Percentiles rank a stretch among this genome's conserved stretches.
These are phyloP conservation scores for Anser cygnoides DNA, from an alignment of 2,113 vertebrate species.

Conservation along the genomic window DNA sequence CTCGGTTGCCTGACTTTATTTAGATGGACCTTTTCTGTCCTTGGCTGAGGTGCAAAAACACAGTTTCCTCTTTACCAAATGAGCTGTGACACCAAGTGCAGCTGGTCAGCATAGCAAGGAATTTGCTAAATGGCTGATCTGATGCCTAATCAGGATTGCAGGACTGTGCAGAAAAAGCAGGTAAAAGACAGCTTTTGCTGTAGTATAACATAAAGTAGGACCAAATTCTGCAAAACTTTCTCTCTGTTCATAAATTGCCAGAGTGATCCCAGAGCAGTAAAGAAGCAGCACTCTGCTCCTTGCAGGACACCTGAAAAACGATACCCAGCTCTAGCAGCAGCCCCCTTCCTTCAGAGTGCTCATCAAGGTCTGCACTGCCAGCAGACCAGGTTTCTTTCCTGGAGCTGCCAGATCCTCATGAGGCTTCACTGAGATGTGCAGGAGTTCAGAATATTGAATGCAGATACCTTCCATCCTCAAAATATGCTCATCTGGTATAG, in stretches of 20 bases:
- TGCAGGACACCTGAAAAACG: neutral
- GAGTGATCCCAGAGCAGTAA: neutral
- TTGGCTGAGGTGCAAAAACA: neutral
- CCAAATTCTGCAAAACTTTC: neutral
- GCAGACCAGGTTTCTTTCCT: neutral
- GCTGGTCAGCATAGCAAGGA: neutral
- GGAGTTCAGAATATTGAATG: neutral
- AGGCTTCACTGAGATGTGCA: neutral
- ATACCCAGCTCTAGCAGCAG: neutral
- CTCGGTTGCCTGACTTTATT: neutral
- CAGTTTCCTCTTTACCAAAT: neutral
- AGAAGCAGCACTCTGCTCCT: neutral
- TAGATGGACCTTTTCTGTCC: neutral
- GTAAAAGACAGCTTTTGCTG: neutral
- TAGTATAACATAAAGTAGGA: neutral
- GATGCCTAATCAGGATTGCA: neutral
- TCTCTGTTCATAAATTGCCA: neutral
- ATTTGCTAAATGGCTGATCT: neutral
- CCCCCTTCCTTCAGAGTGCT: neutral
- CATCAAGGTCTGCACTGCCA: neutral
- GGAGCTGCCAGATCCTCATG: neutral
- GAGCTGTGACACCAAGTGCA: neutral
- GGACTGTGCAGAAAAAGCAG: neutral
- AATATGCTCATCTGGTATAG: neutral
- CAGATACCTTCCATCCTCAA: neutral